Percentiles rank a stretch among this genome's conserved stretches.
Conservation (phyloP, 2,888 invertebrate species). For the Erpobdella octoculata region DNA sequence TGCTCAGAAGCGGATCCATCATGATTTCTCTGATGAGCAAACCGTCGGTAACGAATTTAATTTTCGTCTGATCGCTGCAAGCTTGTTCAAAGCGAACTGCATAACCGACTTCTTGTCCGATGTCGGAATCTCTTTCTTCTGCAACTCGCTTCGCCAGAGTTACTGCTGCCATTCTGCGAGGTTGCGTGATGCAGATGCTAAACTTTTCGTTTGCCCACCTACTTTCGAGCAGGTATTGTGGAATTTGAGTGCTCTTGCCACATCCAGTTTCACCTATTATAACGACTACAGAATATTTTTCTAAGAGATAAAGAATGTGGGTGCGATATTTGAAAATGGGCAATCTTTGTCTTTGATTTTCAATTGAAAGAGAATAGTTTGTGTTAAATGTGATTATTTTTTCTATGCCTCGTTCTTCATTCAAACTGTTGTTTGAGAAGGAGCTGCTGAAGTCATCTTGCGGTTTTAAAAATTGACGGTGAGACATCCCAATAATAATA, state of each 20-base stretch:
- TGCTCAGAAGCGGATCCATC: slow-evolving; percentile 79
- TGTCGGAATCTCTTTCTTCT: slow-evolving; percentile 69
- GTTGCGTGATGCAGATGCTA: slow-evolving; percentile 80
- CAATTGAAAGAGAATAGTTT: slow-evolving; percentile 71
- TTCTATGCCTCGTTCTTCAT: slow-evolving; percentile 18
- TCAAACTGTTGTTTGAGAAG: background rate
- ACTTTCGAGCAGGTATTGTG: slow-evolving; percentile 80
- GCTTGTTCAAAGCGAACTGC: slow-evolving; percentile 63
- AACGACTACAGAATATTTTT: slow-evolving; percentile 76
- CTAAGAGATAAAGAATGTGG: slow-evolving; percentile 80
- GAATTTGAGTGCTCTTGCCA: slow-evolving; percentile 90
- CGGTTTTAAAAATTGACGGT: slow-evolving; percentile 23
- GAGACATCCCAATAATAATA: no score
- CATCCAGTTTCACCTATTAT: slow-evolving; percentile 81
- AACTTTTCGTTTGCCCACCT: slow-evolving; percentile 70
- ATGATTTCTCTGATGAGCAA: slow-evolving; percentile 88
- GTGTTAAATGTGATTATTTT: slow-evolving; percentile 61
- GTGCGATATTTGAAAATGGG: slow-evolving; percentile 73
- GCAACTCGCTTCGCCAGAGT: slow-evolving; percentile 76
- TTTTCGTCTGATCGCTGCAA: slow-evolving; percentile 49
- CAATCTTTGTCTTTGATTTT: slow-evolving; percentile 73
- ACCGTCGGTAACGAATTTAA: slow-evolving; percentile 89
- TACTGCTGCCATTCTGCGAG: slow-evolving; percentile 79
- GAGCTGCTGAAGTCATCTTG: background rate
- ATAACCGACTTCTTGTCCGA: slow-evolving; percentile 76